Evolutionary conservation across 2,888 invertebrate species (phyloP), one percentile per base, ranked within the genome.

Genomic region (Helleia helle): DNA sequence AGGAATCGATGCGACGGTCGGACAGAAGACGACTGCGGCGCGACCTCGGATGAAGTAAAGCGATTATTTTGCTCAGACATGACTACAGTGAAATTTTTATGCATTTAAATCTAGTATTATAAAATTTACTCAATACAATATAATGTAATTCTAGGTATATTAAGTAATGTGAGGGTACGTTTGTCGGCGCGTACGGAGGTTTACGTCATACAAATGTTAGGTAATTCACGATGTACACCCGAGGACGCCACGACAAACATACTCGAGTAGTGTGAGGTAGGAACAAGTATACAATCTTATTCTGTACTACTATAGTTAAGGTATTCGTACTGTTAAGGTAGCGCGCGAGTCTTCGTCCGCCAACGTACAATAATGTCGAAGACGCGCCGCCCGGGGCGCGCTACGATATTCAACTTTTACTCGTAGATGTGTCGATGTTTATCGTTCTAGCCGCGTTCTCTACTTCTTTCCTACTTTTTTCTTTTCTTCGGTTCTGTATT

Each of bases 51-150:
- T 18, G 22, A 36, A 28, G 36, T 27, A 15, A 36, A 26, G 28
- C 41, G 44, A 26, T 37, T 15, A 31, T 11, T 36, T 28, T 36
- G 17, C 12, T 29, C 5, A 17, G 51, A 59, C 65, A 59, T 62
- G 65, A 61, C 66, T 58, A 46, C 49, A 44, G 50, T 59, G 71
- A 69, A 69, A 66, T 70, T 64, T 54, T 64, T 64, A 60, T 72
- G 77, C 77, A 77, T 77, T 77, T 77, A 77, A 55, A 42, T 41
- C 46, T 59, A 58, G 54, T 47, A 37, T 49, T 53, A 49, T 34
- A 34, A 34, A 48, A 43, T 48, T 43, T 49, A 50, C 49, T 52
- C 46, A 34, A 36, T 45, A 51, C 44, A 34, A 31, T 45, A 40
- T 48, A 44, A 48, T 28, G 38, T 54, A 48, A 44, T 26, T 31